phyloP scores from a whole-genome alignment of 1,140 invertebrate species.

The Atta texana region DNA sequence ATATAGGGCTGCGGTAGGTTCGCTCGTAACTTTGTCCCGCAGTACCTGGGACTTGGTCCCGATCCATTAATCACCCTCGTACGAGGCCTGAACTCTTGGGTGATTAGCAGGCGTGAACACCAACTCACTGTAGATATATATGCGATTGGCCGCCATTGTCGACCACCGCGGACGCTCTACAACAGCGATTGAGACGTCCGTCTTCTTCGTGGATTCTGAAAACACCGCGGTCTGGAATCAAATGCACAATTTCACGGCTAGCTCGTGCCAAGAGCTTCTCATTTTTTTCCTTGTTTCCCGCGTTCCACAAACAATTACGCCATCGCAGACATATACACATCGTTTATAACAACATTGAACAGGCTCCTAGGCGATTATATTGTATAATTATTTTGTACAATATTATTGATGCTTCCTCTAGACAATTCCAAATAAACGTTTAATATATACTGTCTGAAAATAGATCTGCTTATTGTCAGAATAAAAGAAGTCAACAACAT shows the following conservation, averaged over 20 bases:
- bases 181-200: conserved; percentile 76
- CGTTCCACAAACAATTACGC: background rate
- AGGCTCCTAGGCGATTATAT: too few relatives aligned
- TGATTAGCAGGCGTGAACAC: conserved; percentile 81
- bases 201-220: conserved; percentile 73
- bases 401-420: too few relatives aligned
- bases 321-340: background rate
- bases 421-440: too few relatives aligned
- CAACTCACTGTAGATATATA: conserved; percentile 74
- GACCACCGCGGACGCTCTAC: conserved; percentile 74
- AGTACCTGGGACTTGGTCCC: conserved; percentile 68
- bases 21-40: conserved; percentile 76
- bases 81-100: conserved; percentile 71
- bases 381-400: too few relatives aligned
- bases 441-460: too few relatives aligned
- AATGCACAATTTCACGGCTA: conserved; percentile 38
- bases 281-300: conserved; percentile 11
- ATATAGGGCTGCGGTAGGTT: conserved; percentile 81
- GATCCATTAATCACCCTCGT: conserved; percentile 77
- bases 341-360: background rate
- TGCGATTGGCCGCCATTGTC: conserved; percentile 75
- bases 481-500: too few relatives aligned
- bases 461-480: too few relatives aligned
- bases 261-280: conserved; percentile 36
- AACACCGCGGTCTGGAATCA: conserved; percentile 40